Percentiles rank a stretch among this genome's conserved stretches.
Conservation (phyloP, 2,797 vertebrate species). For the Fratercula arctica region DNA sequence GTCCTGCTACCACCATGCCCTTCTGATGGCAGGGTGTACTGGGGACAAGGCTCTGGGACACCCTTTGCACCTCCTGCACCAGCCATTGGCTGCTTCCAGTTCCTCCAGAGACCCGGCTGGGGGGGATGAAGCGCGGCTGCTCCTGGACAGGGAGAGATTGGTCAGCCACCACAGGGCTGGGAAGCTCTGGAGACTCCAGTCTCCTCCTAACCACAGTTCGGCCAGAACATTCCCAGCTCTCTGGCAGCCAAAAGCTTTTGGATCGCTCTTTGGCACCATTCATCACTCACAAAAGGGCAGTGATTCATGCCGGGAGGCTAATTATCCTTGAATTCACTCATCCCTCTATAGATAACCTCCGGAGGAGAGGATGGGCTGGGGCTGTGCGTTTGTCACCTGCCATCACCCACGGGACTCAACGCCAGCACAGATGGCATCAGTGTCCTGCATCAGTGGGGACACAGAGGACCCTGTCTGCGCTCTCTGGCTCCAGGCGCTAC, state of each 20-base stretch:
- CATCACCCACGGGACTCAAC: fast-evolving
- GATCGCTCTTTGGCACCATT: neutral
- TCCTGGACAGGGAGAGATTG: neutral
- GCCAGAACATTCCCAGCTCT: neutral
- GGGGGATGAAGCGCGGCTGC: neutral
- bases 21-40: neutral
- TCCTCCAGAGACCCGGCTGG: neutral
- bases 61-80: neutral
- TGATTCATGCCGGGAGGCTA: neutral
- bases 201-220: neutral
- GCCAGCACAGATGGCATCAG: neutral
- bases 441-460: neutral
- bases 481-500: neutral
- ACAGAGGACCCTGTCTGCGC: neutral
- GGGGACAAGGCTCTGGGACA: neutral
- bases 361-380: neutral
- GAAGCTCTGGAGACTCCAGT: neutral
- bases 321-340: neutral
- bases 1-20: neutral
- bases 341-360: neutral
- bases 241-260: conserved; percentile 1
- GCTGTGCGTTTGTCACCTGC: neutral
- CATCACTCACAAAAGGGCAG: neutral
- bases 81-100: neutral
- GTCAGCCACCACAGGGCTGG: neutral